Conservation (phyloP, 2,113 vertebrate species). For the Rhineura floridana region DNA sequence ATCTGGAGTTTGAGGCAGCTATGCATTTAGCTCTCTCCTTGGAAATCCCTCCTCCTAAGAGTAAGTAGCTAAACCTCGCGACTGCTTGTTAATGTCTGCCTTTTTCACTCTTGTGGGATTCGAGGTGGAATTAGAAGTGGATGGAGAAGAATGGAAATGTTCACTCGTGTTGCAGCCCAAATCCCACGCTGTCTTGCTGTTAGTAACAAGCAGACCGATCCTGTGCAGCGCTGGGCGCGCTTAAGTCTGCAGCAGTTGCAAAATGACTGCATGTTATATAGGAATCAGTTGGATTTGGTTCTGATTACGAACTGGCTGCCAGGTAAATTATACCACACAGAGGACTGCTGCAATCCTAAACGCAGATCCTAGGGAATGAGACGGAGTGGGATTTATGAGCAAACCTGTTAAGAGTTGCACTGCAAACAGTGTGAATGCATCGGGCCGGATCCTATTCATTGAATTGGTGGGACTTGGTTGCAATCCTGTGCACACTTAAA, state of each 20-base stretch:
- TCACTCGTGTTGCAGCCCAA: not conserved
- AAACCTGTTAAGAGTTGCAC: not conserved
- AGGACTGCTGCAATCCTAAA: no score
- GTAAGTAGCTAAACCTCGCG: conserved; percentile 3
- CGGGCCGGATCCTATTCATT: not conserved
- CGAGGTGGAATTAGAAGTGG: not conserved
- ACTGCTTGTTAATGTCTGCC: not conserved
- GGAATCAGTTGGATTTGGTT: not conserved
- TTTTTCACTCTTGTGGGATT: not conserved
- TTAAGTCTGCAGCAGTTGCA: no score
- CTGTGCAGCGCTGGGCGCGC: not conserved
- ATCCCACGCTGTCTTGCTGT: not conserved
- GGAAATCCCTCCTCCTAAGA: not conserved
- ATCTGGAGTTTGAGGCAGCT: not conserved
- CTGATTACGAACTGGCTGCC: not conserved
- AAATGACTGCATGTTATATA: no score
- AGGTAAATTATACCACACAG: not conserved
- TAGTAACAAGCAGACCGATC: not conserved
- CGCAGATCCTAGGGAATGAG: not conserved
- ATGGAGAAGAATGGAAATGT: not conserved
- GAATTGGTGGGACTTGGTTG: not conserved
- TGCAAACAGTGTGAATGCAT: not conserved
- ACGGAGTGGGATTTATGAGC: not conserved
- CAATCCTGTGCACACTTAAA: no score
- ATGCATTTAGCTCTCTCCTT: not conserved